These are phyloP conservation scores for Henicopernis longicauda DNA, from an alignment of 2,113 vertebrate species.

Conservation along the genomic window DNA sequence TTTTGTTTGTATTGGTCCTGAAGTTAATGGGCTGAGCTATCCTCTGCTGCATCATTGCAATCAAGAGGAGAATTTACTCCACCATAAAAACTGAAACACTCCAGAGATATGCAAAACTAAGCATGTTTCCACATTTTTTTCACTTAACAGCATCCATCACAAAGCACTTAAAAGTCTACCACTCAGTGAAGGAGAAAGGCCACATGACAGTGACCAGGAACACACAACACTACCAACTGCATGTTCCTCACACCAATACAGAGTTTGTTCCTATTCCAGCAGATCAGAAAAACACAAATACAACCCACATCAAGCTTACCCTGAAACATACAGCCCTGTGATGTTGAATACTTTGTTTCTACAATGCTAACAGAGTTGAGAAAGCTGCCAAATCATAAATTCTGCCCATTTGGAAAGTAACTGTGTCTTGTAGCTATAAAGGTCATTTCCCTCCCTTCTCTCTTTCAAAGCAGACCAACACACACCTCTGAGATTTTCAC, in stretches of 20 bases:
- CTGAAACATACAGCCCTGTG: rapidly evolving
- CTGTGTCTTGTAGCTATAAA: neutral
- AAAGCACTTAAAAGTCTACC: neutral
- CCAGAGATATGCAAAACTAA: neutral
- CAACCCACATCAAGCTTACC: neutral
- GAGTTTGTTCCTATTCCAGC: neutral
- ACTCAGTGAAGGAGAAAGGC: neutral
- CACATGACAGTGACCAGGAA: neutral
- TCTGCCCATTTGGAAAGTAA: neutral
- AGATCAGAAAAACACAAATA: neutral
- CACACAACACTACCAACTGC: neutral
- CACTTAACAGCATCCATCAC: neutral
- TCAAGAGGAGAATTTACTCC: neutral
- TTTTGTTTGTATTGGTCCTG: neutral
- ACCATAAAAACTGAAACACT: neutral
- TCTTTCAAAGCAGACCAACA: neutral
- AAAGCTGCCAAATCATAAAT: neutral
- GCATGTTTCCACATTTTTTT: rapidly evolving
- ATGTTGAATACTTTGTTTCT: rapidly evolving
- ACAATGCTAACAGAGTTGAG: neutral
- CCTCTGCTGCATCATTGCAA: no score
- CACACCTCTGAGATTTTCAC: neutral
- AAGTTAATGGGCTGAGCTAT: neutral
- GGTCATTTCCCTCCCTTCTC: neutral
- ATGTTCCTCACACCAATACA: neutral